Conservation (phyloP, 2,797 vertebrate genomes). For the Kryptolebias ocellatus region DNA sequence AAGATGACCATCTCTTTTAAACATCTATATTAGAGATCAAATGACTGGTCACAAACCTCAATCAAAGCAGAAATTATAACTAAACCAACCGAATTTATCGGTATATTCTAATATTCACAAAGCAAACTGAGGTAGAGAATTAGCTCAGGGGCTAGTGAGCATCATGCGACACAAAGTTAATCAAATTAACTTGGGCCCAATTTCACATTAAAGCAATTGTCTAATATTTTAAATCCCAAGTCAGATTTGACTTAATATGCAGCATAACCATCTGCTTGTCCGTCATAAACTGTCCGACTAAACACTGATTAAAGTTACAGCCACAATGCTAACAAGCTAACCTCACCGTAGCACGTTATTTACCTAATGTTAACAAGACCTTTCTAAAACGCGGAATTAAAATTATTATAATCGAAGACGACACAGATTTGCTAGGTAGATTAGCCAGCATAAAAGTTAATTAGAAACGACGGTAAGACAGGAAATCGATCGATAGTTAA, state of each 20-base stretch:
- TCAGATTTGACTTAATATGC: not conserved
- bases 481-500: slow-evolving; percentile 47
- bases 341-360: slow-evolving; percentile 51
- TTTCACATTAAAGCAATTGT: slow-evolving; percentile 1
- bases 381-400: not conserved
- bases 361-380: slow-evolving; percentile 34
- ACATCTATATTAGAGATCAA: not conserved
- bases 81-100: slow-evolving; percentile 1
- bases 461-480: not conserved
- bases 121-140: slow-evolving; percentile 40
- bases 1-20: not conserved
- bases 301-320: slow-evolving; percentile 60
- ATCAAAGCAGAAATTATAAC: not conserved
- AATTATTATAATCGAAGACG: not conserved
- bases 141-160: slow-evolving; percentile 48
- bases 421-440: not conserved
- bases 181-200: slow-evolving; percentile 29
- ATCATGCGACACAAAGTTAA: slow-evolving; percentile 64
- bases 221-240: not conserved
- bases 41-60: not conserved
- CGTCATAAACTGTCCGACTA: slow-evolving; percentile 29
- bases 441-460: not conserved
- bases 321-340: slow-evolving; percentile 55
- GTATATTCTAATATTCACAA: slow-evolving; percentile 48
- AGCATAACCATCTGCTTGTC: not conserved